Percentiles rank a stretch among this genome's conserved stretches.
Evolutionary conservation across 2,888 invertebrate species (phyloP).

Genomic region (Zygogramma bicolorata): DNA sequence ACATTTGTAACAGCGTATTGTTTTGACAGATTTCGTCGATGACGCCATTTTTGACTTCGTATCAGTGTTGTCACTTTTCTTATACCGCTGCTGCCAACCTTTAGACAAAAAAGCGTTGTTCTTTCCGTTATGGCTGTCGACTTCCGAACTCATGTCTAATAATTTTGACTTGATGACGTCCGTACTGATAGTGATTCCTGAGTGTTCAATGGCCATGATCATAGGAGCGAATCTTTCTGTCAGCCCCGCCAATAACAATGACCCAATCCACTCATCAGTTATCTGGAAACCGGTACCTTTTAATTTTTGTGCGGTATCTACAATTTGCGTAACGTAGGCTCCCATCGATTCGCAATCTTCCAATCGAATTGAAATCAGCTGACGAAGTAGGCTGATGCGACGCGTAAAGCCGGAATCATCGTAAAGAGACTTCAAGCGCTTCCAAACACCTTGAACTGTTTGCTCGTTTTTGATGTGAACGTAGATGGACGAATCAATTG

Average conservation of each 20-base stretch:
- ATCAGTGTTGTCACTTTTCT: neutral
- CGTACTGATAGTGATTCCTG: constrained; percentile 44
- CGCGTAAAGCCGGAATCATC: constrained; percentile 42
- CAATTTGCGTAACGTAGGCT: constrained; percentile 47
- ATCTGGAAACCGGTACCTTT: constrained; percentile 45
- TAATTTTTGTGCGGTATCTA: constrained; percentile 45
- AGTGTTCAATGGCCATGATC: constrained; percentile 52
- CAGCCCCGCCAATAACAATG: constrained; percentile 47
- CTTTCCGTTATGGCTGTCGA: neutral
- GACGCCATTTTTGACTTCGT: neutral
- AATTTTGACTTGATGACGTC: constrained; percentile 53
- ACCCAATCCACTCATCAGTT: constrained; percentile 41
- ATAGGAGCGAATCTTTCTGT: constrained; percentile 45
- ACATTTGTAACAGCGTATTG: constrained; percentile 41
- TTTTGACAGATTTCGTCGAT: neutral
- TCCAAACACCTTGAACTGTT: constrained; percentile 20
- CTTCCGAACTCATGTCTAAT: constrained; percentile 35
- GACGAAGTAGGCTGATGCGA: constrained; percentile 43
- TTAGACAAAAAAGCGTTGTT: neutral
- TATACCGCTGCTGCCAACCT: neutral
- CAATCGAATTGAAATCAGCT: constrained; percentile 44
- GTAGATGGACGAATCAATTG: no score
- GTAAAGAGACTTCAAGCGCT: constrained; percentile 37
- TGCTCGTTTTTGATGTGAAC: neutral
- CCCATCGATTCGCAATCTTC: constrained; percentile 49